Evolutionary conservation across 1,140 invertebrate genomes (phyloP), one percentile per base, ranked within the genome.

Genomic region (Drosophila nigrodunni): DNA sequence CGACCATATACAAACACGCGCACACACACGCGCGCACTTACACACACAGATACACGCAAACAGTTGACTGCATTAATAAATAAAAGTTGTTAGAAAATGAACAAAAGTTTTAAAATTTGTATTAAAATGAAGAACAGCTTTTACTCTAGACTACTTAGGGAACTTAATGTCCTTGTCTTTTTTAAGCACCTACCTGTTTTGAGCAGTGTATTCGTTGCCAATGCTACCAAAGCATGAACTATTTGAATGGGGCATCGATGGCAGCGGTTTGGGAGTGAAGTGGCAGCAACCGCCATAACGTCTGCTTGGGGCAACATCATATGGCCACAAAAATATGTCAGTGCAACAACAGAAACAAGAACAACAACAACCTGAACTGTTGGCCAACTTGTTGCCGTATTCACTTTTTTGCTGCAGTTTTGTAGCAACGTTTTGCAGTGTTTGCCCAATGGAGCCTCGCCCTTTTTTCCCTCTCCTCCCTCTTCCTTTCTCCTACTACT

Each of bases 321-420:
- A 57, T 58, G 62, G 73, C 73, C 60, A 76, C 46, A 71, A 60
- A 52, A 70, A 75, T 64, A 44, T 61, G 66, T 58, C 72, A 49
- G 43, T 2, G 37, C 39, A 46, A n/a, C 37, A 54, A 10, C 64
- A n/a, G 10, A 34, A 41, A 10, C n/a, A 47, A 39, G n/a, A 49
- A 7, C n/a, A 47, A 39, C 21, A 49, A 7, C n/a, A 55, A 55
- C 15, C 37, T n/a, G 13, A 57, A 39, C 35, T 52, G 44, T 34
- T 18, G 35, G 47, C 57, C 66, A 74, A 74, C 72, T 74, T 74
- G 72, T 74, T 74, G 72, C 72, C 58, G 37, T 15, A 50, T 55
- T 57, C 41, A 61, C 39, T n/a, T 66, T 30, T 11, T 43, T 62
- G 39, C 47, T 70, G 67, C 67, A 54, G 15, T 60, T 49, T 57